Base-by-base conservation (phyloP, 2,888 invertebrate genomes). In the Xylophagus ater region DNA sequence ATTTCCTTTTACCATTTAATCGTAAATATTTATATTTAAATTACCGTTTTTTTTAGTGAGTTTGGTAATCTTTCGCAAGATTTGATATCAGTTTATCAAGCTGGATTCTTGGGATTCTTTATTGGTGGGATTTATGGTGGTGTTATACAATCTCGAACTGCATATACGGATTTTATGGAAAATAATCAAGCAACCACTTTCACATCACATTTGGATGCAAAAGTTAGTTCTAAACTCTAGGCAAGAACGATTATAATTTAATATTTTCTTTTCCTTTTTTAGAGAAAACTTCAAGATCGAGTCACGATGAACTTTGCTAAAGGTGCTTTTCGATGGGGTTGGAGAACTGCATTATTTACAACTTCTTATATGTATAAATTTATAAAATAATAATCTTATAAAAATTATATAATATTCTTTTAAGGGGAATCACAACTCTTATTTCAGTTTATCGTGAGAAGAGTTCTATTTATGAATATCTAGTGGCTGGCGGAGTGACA, bases 171-270 rank as follows among this genome's bases (percentile, higher is more conserved):
- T 50, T 84, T 83, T 50, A 74, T 84, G 58, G 75, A 75, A 56
- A 78, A 70, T 46, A 83, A 85, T 61, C 74, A 82, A 65, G 84
- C 82, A 7, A 78, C 82, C 4, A 68, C 70, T 34, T 85, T 78
- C 57, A 63, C 62, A 34, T 71, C 71, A 35, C 77, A 78, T 44
- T 56, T 73, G 6, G 73, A 81, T 37, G 84, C 84, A 3, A 79
- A 81, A 67, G 81, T 78, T 66, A 46, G 20, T 35, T 15, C 28
- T 23, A 15, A 17, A 37, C 13, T 35, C 32, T 7, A 34, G 41
- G 31, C 12, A 19, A 32, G 12, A 32, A 32, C 32, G 6, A n/a
- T 9, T 15, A 8, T 26, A 26, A 26, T 8, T 7, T 29, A 10
- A 30, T 10, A 9, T 19, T 31, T 25, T 17, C 28, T 42, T 31